These are phyloP conservation scores for Heterodera filipjevi DNA, from an alignment of 2,888 invertebrate species.

Conservation along the genomic window DNA sequence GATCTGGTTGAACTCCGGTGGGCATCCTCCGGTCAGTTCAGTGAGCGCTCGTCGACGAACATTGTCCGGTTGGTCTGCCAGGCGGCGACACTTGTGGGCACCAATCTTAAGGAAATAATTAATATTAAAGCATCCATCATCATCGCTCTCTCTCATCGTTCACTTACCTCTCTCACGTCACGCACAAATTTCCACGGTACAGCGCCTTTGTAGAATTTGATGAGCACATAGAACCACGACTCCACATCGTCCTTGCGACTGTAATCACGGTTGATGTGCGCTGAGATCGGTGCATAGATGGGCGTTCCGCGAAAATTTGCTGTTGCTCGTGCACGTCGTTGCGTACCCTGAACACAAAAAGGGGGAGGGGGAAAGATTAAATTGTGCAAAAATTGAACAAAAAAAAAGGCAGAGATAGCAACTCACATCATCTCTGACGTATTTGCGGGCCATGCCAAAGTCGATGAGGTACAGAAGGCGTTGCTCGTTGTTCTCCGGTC, in stretches of 20 bases:
- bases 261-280: conserved; percentile 39
- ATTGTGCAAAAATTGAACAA: background rate
- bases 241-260: conserved; percentile 56
- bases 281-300: conserved; percentile 41
- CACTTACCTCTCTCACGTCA: conserved; percentile 47
- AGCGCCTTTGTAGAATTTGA: conserved; percentile 42
- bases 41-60: background rate
- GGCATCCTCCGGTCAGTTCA: background rate
- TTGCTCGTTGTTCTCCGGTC: conserved; percentile 52
- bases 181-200: conserved; percentile 49
- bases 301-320: conserved; percentile 44
- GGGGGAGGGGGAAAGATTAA: background rate
- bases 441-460: conserved; percentile 49
- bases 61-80: background rate
- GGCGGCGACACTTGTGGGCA: background rate
- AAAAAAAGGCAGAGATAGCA: background rate
- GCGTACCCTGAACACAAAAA: conserved; percentile 47
- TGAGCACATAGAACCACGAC: conserved; percentile 57
- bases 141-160: background rate
- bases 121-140: background rate
- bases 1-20: background rate
- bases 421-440: background rate
- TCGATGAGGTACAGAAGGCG: conserved; percentile 60
- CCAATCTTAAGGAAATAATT: background rate
- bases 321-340: conserved; percentile 54